Evolutionary conservation across 1,140 invertebrate genomes (phyloP).

Genomic region (Agrypnia vestita): DNA sequence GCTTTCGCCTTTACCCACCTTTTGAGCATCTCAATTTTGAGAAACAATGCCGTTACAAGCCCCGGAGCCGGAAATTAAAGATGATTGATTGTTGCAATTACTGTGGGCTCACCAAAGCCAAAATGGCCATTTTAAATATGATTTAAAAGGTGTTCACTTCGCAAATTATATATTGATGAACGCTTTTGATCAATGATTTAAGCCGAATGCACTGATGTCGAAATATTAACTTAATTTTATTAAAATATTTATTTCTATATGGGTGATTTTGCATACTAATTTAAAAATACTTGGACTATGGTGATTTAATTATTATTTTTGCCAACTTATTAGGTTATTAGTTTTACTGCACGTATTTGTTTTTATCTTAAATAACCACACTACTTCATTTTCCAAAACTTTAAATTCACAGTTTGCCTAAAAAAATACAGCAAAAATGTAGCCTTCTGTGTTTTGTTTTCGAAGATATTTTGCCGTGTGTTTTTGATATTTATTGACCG

Average conservation of each 20-base stretch:
- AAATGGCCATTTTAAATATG: not conserved
- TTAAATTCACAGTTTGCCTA: too few relatives aligned
- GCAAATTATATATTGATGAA: constrained; percentile 23
- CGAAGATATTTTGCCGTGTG: too few relatives aligned
- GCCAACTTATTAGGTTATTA: constrained; percentile 10
- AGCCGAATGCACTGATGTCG: not conserved
- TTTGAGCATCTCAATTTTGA: constrained; percentile 29
- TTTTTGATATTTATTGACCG: too few relatives aligned
- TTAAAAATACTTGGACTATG: too few relatives aligned
- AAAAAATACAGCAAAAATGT: too few relatives aligned
- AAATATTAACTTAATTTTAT: not conserved
- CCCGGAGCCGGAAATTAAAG: constrained; percentile 24
- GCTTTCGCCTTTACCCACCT: not conserved
- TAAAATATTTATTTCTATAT: too few relatives aligned
- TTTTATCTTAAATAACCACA: too few relatives aligned
- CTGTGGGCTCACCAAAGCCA: constrained; percentile 16
- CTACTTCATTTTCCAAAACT: too few relatives aligned
- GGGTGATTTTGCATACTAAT: too few relatives aligned
- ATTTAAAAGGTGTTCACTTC: constrained; percentile 19
- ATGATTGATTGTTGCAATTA: constrained; percentile 40
- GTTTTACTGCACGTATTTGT: too few relatives aligned
- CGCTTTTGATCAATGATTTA: constrained; percentile 7
- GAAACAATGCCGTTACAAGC: constrained; percentile 33
- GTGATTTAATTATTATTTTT: not conserved
- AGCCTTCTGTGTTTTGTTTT: too few relatives aligned